A percentile compares a stretch with the other conserved stretches of the same genome.
These are phyloP conservation scores for Lutjanus erythropterus DNA, from an alignment of 2,113 vertebrate species.

Conservation along the genomic window DNA sequence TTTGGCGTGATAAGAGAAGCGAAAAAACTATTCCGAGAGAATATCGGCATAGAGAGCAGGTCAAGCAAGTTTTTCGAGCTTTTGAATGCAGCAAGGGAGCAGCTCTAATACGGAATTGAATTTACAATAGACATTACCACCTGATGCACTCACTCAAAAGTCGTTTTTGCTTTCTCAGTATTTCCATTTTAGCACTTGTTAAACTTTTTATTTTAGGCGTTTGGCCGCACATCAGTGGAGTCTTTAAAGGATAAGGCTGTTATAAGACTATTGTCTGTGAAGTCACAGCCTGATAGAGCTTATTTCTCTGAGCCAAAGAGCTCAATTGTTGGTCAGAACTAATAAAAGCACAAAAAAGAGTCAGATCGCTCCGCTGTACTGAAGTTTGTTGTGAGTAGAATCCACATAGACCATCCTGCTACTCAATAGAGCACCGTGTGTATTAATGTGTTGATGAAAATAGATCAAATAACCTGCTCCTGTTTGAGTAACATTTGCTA, in stretches of 20 bases:
- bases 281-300: not conserved
- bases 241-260: not conserved
- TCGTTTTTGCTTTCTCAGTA: not conserved
- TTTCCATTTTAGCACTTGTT: not conserved
- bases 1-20: no score
- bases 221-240: not conserved
- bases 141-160: not conserved
- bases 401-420: not conserved
- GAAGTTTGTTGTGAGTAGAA: not conserved
- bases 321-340: not conserved
- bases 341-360: not conserved
- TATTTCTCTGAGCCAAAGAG: no score
- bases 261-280: not conserved
- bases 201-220: not conserved
- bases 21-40: no score
- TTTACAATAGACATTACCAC: not conserved
- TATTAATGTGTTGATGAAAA: not conserved
- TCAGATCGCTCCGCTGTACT: not conserved
- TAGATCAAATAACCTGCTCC: not conserved
- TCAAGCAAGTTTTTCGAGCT: not conserved
- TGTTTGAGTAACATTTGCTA: not conserved
- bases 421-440: not conserved
- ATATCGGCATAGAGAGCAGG: no score
- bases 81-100: not conserved
- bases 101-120: not conserved